Evolutionary conservation across 2,797 vertebrate genomes (phyloP).

Genomic region (Ctenosaura bakeri): DNA sequence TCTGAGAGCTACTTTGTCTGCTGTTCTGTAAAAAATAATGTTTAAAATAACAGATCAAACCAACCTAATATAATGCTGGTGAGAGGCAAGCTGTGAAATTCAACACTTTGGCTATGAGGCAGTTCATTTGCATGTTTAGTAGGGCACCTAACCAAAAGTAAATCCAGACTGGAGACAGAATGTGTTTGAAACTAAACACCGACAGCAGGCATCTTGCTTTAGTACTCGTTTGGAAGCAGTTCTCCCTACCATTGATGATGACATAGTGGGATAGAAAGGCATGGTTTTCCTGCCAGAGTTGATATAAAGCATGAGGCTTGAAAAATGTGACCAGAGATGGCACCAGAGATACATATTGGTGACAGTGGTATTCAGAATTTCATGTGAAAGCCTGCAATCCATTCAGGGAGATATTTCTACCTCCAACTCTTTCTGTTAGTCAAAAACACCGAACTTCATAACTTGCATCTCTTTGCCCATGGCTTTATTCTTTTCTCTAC

Average conservation of each 20-base stretch:
- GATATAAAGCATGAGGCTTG: constrained; percentile 1
- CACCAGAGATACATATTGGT: neutral
- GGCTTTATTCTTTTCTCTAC: neutral
- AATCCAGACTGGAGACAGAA: constrained; percentile 60
- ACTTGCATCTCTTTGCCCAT: neutral
- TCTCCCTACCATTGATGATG: neutral
- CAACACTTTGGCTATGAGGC: constrained; percentile 68
- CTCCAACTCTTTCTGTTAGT: constrained; percentile 9
- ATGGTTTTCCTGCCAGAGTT: neutral
- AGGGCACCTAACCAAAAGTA: constrained; percentile 70
- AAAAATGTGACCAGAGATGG: constrained; percentile 1
- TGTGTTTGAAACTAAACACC: constrained; percentile 57
- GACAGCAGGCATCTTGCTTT: constrained; percentile 43
- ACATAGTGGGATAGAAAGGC: constrained; percentile 1
- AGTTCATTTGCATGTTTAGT: constrained; percentile 66
- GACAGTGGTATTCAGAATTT: neutral
- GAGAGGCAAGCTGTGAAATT: constrained; percentile 73
- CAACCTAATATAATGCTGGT: constrained; percentile 70
- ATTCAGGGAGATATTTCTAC: constrained; percentile 10
- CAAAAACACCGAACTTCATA: neutral
- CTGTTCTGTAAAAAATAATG: constrained; percentile 74
- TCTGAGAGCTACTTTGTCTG: constrained; percentile 81
- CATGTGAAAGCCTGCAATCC: neutral
- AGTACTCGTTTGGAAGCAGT: constrained; percentile 37
- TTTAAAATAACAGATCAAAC: constrained; percentile 80